Evolutionary conservation across 2,888 invertebrate species (phyloP).

Genomic region (Limnephilus rhombicus): DNA sequence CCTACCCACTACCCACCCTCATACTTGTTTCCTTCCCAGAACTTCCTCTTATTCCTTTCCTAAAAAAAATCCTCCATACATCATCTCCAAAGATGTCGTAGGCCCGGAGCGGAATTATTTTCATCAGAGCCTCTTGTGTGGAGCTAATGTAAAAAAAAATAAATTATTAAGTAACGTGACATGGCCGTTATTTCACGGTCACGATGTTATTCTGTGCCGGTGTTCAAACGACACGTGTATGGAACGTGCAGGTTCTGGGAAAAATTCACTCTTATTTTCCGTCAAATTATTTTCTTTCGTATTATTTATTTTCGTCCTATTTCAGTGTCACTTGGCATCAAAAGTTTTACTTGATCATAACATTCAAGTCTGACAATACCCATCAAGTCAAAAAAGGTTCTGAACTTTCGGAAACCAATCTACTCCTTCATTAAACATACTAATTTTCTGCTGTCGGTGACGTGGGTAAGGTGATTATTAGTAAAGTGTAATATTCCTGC

Average conservation of each 20-base stretch:
- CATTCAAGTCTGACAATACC: neutral
- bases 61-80: too few relatives aligned
- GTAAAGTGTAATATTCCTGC: too few relatives aligned
- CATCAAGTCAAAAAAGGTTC: neutral
- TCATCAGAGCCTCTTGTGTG: too few relatives aligned
- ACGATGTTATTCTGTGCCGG: neutral
- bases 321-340: neutral
- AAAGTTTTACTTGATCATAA: neutral
- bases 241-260: neutral
- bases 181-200: neutral
- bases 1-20: too few relatives aligned
- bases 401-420: neutral
- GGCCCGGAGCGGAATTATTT: too few relatives aligned
- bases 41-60: too few relatives aligned
- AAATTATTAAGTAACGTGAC: neutral
- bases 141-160: too few relatives aligned
- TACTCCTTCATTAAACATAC: neutral
- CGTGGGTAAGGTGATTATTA: neutral
- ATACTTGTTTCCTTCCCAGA: too few relatives aligned
- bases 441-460: neutral
- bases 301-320: neutral
- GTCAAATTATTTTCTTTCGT: too few relatives aligned
- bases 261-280: neutral
- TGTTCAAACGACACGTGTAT: neutral
- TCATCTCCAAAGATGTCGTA: too few relatives aligned